Evolutionary conservation across 2,797 vertebrate species (phyloP), one percentile per base, ranked within the genome.

Genomic region (Odontamblyopus lacepedii): DNA sequence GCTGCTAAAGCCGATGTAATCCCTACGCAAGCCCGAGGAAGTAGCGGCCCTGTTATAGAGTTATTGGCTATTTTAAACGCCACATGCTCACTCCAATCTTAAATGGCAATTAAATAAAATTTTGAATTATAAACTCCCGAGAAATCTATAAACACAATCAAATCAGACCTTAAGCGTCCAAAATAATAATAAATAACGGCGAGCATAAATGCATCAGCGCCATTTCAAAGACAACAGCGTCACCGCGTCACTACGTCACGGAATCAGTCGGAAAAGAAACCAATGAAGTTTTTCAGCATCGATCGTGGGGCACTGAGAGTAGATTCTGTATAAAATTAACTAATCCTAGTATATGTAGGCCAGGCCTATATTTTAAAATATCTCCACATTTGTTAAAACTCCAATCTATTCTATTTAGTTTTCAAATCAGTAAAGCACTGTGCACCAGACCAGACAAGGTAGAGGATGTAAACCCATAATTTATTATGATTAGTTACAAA

Each of bases 401-500:
- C 53, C 53, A 8, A 38, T 38, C 35, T 38, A 38, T 38, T 1
- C 7, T 55, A 23, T 55, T 55, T 9, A 3, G 44, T 48, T 48
- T 48, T 15, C 44, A 48, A 48, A 55, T 55, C 51, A n/a, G 5
- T 6, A 18, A 55, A 13, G 6, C 9, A 18, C 57, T 30, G 6
- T 30, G 26, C 13, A 60, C 27, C 15, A 60, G 19, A 35, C 62
- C 32, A 23, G 11, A 63, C 35, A 41, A 16, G 2, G 59, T 53
- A n/a, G 76, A 73, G 81, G 84, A 92, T 91, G 84, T 91, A 82
- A 93, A 81, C 82, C 74, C 89, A 93, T 93, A 84, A 88, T 94
- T 95, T 94, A 94, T 93, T 95, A 91, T 69, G 86, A 94, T 95
- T 94, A 94, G 93, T 94, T 93, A 94, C 89, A 95, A 95, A 60